Evolutionary conservation across 2,888 invertebrate species (phyloP).

Genomic region (Pogonocherus hispidulus): DNA sequence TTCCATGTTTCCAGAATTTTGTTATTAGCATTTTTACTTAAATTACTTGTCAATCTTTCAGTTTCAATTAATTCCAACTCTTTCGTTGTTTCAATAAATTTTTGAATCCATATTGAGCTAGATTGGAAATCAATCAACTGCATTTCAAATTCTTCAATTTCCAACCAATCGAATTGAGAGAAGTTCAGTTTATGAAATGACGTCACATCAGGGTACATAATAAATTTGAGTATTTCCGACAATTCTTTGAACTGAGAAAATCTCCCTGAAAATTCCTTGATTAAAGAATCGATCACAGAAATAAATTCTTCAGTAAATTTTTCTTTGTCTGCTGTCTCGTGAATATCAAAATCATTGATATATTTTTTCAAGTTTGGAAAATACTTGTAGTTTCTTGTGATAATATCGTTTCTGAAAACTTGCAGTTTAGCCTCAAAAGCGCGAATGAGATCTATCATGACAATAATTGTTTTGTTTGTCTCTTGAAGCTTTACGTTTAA

Average conservation of each 20-base stretch:
- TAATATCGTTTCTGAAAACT: too few relatives aligned
- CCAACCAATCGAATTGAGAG: slow-evolving; percentile 43
- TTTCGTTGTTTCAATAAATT: slow-evolving; percentile 47
- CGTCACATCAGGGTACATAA: slow-evolving; percentile 21
- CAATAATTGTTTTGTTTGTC: too few relatives aligned
- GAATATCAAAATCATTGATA: too few relatives aligned
- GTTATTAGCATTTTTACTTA: slow-evolving; percentile 39
- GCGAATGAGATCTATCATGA: too few relatives aligned
- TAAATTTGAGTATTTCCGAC: slow-evolving; percentile 10
- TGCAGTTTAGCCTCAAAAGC: too few relatives aligned
- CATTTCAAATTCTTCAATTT: slow-evolving; percentile 47
- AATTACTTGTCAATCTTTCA: slow-evolving; percentile 40
- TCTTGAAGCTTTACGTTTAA: too few relatives aligned
- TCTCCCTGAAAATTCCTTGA: slow-evolving; percentile 37
- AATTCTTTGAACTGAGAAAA: slow-evolving; percentile 41
- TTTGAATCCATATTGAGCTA: slow-evolving; percentile 50
- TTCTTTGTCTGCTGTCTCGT: too few relatives aligned
- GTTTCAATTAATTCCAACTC: slow-evolving; percentile 47
- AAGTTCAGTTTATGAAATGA: slow-evolving; percentile 42
- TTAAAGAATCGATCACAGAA: neutral
- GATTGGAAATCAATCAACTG: slow-evolving; percentile 49
- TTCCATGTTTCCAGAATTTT: slow-evolving; percentile 45
- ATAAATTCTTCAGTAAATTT: neutral
- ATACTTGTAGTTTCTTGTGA: too few relatives aligned
- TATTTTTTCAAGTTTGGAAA: too few relatives aligned